Conservation (phyloP, 2,888 invertebrate genomes). For the Caenorhabditis virilis region DNA sequence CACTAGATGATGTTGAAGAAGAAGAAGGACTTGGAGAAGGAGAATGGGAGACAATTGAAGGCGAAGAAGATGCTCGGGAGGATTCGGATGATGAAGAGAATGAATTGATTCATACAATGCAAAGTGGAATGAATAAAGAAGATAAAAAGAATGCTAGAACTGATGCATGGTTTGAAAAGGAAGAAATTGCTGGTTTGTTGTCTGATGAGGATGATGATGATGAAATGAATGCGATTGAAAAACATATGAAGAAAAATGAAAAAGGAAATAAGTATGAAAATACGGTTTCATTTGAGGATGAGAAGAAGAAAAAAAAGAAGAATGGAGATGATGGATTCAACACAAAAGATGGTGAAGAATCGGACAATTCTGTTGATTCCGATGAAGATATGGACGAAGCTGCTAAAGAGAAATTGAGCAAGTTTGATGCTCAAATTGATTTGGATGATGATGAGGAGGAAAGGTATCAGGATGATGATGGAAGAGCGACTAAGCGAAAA, state of each 20-base stretch:
- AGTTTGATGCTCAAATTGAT: conserved; percentile 47
- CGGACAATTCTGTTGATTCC: conserved; percentile 18
- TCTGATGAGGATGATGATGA: conserved; percentile 85
- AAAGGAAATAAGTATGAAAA: conserved; percentile 29
- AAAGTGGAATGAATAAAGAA: conserved; percentile 73
- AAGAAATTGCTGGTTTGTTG: conserved; percentile 80
- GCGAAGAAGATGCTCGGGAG: conserved; percentile 29
- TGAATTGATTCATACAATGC: conserved; percentile 49
- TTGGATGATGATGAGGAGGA: conserved; percentile 45
- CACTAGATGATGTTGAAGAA: conserved; percentile 32
- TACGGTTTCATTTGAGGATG: conserved; percentile 53
- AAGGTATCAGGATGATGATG: conserved; percentile 31
- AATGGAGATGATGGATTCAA: conserved; percentile 69
- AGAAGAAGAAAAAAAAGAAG: conserved; percentile 39
- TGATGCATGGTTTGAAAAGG: conserved; percentile 85
- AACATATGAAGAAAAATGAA: conserved; percentile 52
- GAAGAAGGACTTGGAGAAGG: conserved; percentile 54
- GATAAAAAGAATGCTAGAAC: conserved; percentile 75
- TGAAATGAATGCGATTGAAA: conserved; percentile 72
- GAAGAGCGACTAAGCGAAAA: conserved; percentile 43
- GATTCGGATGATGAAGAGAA: conserved; percentile 52
- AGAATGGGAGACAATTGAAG: conserved; percentile 51
- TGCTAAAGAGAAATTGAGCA: conserved; percentile 30
- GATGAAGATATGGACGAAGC: conserved; percentile 37
- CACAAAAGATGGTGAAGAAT: conserved; percentile 25